These are phyloP conservation scores for Alloscopus bannaensis DNA, from an alignment of 2,888 invertebrate species.

Conservation along the genomic window DNA sequence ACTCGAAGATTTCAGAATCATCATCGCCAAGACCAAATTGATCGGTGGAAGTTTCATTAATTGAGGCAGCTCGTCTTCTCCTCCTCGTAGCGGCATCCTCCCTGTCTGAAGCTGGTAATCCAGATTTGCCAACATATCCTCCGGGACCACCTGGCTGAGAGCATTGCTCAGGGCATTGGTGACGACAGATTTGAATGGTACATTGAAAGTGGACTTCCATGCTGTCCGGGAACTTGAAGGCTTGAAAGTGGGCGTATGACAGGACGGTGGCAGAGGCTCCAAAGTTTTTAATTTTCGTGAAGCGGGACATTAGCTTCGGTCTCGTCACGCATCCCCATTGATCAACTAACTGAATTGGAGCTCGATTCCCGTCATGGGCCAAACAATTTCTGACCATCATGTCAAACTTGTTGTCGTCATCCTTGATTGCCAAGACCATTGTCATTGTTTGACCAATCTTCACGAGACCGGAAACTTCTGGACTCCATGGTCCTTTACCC, in stretches of 20 bases:
- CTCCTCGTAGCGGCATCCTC: slow-evolving; percentile 81
- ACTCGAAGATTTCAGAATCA: slow-evolving; percentile 69
- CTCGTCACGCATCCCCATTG: slow-evolving; percentile 94
- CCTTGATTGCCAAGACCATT: slow-evolving; percentile 96
- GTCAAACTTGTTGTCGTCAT: slow-evolving; percentile 95
- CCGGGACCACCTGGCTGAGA: slow-evolving; percentile 76
- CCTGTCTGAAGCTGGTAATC: slow-evolving; percentile 76
- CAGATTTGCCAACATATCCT: slow-evolving; percentile 70
- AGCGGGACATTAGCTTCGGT: slow-evolving; percentile 94
- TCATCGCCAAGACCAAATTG: slow-evolving; percentile 69
- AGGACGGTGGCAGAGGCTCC: slow-evolving; percentile 86
- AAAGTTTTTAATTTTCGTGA: slow-evolving; percentile 96
- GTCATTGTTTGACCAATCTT: slow-evolving; percentile 98
- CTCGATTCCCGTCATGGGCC: slow-evolving; percentile 94
- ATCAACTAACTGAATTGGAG: slow-evolving; percentile 92
- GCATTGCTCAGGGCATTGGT: slow-evolving; percentile 95
- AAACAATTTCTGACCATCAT: slow-evolving; percentile 96
- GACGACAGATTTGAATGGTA: slow-evolving; percentile 80
- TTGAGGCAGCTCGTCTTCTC: slow-evolving; percentile 76
- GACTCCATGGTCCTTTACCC: slow-evolving; percentile 96
- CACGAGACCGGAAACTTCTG: slow-evolving; percentile 94
- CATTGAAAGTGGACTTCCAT: slow-evolving; percentile 94
- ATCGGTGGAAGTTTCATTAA: slow-evolving; percentile 64
- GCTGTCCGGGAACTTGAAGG: slow-evolving; percentile 96
- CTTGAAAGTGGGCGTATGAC: slow-evolving; percentile 76